Evolutionary conservation across 1,140 invertebrate genomes (phyloP), one percentile per base, ranked within the genome.

Genomic region (Spodoptera litura): DNA sequence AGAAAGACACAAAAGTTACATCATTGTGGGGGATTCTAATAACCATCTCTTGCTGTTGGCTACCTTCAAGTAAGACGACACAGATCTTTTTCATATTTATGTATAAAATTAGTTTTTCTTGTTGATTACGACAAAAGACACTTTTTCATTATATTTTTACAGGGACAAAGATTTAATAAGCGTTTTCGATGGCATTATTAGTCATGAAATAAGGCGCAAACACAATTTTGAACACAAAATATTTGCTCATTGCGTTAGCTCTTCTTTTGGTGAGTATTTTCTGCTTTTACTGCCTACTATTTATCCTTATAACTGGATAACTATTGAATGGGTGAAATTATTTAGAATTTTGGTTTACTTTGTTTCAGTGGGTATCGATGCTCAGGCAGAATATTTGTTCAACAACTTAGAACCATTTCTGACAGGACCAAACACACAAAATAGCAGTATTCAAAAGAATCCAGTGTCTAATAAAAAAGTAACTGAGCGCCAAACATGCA

Each of bases 1-100:
- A 68, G 77, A 78, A 4, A 85, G 79, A 38, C 94, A 95, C 74
- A 94, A 91, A 77, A 80, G 91, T 59, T 89, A 91, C 59, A 81
- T 95, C 15, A 82, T 95, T 55, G 90, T 95, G 4, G 95, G 95
- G 0, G 95, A 95, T 85, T 93, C 92, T 0, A 93, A 95, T 55
- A 96, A 96, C 76, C 83, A 93, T 84, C 53, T 95, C 5, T 75
- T 95, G 56, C 73, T 93, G 20, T 87, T 92, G 44, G 85, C 83
- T 13, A 62, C 76, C 64, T 93, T 91, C 78, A 92, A 84, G 93
- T 94, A 84, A 89, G 87, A 6, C 4, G 1, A 49, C 4, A 58
- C 44, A 56, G 13, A 27, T 15, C 52, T 44, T 6, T 27, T 20
- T 52, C n/a, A 35, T 58, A 31, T 31, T 31, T 3, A 31, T 31